phyloP scores from a whole-genome alignment of 1,140 invertebrate genomes.

The Uloborus diversus region DNA sequence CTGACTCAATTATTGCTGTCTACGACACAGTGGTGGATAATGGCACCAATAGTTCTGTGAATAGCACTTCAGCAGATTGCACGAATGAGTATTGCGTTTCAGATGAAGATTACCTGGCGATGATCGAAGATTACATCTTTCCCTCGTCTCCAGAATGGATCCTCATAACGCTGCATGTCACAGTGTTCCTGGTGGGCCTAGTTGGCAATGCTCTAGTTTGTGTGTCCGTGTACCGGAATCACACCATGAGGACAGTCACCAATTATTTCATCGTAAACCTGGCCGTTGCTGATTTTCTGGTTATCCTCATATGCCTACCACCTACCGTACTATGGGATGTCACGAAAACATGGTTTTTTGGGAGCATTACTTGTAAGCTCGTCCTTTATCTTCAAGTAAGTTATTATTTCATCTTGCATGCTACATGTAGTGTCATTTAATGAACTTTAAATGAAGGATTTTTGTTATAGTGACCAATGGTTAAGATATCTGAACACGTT shows the following conservation, averaged over 20 bases:
- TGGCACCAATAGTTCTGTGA: neutral
- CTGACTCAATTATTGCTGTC: no score
- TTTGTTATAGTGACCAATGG: no score
- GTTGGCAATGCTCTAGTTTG: conserved; percentile 90
- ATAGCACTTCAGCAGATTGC: conserved; percentile 57
- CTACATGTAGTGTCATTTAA: no score
- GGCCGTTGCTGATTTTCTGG: conserved; percentile 70
- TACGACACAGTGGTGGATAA: neutral
- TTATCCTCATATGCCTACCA: conserved; percentile 91
- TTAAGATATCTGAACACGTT: no score
- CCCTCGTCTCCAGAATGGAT: conserved; percentile 69
- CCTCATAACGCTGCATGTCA: conserved; percentile 79
- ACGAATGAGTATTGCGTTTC: conserved; percentile 69
- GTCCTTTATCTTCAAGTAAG: conserved; percentile 86
- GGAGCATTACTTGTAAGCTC: conserved; percentile 80
- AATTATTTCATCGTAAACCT: conserved; percentile 69
- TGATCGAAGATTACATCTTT: conserved; percentile 72
- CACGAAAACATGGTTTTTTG: conserved; percentile 90
- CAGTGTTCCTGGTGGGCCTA: conserved; percentile 86
- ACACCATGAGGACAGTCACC: conserved; percentile 69
- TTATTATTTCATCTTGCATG: no score
- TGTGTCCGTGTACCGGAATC: conserved; percentile 85
- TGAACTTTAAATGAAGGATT: no score
- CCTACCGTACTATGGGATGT: conserved; percentile 92
- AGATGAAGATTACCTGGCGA: conserved; percentile 72